Evolutionary conservation across 2,797 vertebrate species (phyloP).

Genomic region (Peromyscus melanophrys): DNA sequence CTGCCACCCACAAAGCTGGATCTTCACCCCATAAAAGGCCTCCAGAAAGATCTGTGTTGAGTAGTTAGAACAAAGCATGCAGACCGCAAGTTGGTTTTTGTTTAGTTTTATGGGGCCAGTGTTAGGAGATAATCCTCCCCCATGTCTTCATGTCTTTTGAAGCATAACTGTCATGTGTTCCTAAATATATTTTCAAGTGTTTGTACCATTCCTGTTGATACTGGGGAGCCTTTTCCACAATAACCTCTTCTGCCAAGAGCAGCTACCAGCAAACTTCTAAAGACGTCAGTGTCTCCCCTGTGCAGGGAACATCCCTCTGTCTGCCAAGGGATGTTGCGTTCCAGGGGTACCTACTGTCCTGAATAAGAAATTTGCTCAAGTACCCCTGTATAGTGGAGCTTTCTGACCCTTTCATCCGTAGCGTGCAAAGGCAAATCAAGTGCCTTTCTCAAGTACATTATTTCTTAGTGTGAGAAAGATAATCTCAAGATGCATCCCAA

Average conservation of each 20-base stretch:
- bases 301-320: background rate
- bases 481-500: background rate
- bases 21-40: background rate
- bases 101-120: background rate
- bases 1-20: background rate
- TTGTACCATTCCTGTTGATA: background rate
- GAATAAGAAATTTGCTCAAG: background rate
- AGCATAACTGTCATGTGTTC: background rate
- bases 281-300: background rate
- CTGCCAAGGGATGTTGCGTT: background rate
- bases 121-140: background rate
- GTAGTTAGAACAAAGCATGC: background rate
- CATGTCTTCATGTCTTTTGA: background rate
- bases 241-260: background rate
- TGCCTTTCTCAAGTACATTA: background rate
- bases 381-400: background rate
- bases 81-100: background rate
- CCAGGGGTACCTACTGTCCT: background rate
- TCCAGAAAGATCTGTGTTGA: background rate
- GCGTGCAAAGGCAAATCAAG: background rate
- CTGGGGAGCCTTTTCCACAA: background rate
- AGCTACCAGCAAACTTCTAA: background rate
- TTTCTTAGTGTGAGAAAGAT: background rate
- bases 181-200: conserved; percentile 24
- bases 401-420: background rate